Evolutionary conservation across 2,797 vertebrate genomes (phyloP).

Genomic region (Cryptoblepharus egeriae): DNA sequence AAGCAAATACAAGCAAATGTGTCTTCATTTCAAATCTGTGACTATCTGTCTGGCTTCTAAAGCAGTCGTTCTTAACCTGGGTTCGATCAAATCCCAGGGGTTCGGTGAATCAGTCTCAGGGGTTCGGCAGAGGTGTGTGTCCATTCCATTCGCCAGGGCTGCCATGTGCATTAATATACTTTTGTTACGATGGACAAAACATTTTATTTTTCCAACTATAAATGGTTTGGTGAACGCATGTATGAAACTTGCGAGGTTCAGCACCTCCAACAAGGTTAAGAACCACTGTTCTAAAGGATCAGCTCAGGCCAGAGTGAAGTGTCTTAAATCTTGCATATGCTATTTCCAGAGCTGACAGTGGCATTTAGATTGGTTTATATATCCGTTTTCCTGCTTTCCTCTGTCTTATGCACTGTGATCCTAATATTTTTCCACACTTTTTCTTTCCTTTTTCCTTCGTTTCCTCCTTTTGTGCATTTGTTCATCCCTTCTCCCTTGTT

Average conservation of each 20-base stretch:
- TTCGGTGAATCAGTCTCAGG: too few relatives aligned
- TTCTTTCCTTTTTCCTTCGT: conserved; percentile 29
- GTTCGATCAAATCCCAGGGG: too few relatives aligned
- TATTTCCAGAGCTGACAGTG: neutral
- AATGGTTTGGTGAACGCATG: too few relatives aligned
- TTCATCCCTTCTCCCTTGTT: conserved; percentile 42
- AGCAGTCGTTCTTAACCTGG: too few relatives aligned
- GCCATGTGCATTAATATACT: too few relatives aligned
- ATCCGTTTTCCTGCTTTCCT: conserved; percentile 2
- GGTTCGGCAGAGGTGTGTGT: too few relatives aligned
- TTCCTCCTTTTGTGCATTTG: conserved; percentile 51
- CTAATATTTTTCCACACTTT: conserved; percentile 21
- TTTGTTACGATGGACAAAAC: too few relatives aligned
- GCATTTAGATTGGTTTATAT: rapidly evolving
- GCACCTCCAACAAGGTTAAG: too few relatives aligned
- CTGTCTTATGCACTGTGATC: neutral
- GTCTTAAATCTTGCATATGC: neutral
- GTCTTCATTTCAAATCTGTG: neutral
- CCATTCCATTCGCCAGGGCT: too few relatives aligned
- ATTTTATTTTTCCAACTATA: too few relatives aligned
- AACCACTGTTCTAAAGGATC: neutral
- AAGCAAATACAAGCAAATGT: neutral
- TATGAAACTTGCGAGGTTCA: too few relatives aligned
- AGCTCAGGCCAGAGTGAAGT: neutral
- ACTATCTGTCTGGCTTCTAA: too few relatives aligned